These are phyloP conservation scores for Spea hammondii DNA, from an alignment of 2,797 vertebrate genomes.

Conservation along the genomic window DNA sequence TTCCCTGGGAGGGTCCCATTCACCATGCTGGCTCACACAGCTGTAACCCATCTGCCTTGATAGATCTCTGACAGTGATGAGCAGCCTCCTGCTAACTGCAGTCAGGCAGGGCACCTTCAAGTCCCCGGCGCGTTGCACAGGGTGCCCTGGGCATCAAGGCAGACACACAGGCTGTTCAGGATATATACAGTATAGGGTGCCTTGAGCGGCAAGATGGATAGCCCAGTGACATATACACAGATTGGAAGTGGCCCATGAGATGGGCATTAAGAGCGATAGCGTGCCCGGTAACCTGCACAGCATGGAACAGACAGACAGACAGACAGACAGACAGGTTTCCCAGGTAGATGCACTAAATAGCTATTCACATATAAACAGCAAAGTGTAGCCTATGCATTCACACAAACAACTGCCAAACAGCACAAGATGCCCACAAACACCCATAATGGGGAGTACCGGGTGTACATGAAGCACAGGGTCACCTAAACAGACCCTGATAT, in stretches of 20 bases:
- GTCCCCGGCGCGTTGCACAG: conserved; percentile 29
- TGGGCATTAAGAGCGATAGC: no score
- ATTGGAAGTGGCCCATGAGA: no score
- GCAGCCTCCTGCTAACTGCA: conserved; percentile 52
- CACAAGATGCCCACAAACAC: no score
- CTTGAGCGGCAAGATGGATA: background rate
- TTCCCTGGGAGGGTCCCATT: conserved; percentile 62
- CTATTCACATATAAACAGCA: no score
- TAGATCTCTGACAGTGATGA: conserved; percentile 58
- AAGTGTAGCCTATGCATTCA: no score
- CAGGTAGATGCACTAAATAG: no score
- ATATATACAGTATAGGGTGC: conserved; percentile 3
- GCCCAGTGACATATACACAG: background rate
- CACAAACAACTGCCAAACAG: no score
- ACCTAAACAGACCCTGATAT: no score
- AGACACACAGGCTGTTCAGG: conserved; percentile 12
- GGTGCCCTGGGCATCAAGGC: conserved; percentile 1
- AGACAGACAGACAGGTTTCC: background rate
- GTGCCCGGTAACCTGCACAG: no score
- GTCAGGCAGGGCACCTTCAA: conserved; percentile 15
- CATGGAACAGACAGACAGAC: no score
- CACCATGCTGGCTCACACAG: conserved; percentile 66
- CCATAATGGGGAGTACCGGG: no score
- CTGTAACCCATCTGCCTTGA: conserved; percentile 68
- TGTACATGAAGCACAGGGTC: no score